These are phyloP conservation scores for Sebastes taczanowskii DNA, from an alignment of 2,797 vertebrate species.

Conservation along the genomic window DNA sequence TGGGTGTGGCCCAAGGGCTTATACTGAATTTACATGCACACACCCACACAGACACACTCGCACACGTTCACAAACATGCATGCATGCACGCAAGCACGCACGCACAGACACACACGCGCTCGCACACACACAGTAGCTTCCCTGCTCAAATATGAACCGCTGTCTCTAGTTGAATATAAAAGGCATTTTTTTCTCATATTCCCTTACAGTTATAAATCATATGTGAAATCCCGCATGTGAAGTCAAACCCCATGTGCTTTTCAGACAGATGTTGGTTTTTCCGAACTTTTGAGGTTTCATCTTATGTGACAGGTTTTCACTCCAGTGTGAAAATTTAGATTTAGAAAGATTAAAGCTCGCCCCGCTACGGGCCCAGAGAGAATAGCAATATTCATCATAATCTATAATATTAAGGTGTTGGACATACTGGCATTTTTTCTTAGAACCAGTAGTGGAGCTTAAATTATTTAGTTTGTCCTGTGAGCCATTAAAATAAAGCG, in stretches of 20 bases:
- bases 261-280: constrained; percentile 38
- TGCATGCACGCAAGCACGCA: constrained; percentile 43
- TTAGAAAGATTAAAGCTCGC: constrained; percentile 1
- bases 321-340: neutral
- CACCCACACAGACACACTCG: constrained; percentile 58
- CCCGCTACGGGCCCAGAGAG: neutral
- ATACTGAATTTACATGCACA: constrained; percentile 73
- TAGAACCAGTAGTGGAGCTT: neutral
- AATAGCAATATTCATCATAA: neutral
- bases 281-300: neutral
- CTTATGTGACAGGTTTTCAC: neutral
- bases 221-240: constrained; percentile 44
- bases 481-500: constrained; percentile 19
- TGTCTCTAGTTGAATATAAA: constrained; percentile 65
- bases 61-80: constrained; percentile 60
- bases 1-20: constrained; percentile 74
- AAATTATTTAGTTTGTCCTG: constrained; percentile 31
- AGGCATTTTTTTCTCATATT: constrained; percentile 53
- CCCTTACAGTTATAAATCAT: constrained; percentile 50
- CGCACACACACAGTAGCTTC: constrained; percentile 42
- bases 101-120: constrained; percentile 13
- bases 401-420: neutral
- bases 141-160: constrained; percentile 59
- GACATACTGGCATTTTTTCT: neutral
- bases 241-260: constrained; percentile 55